These are phyloP conservation scores for Drosophila silvestris DNA, from an alignment of 2,888 invertebrate genomes.

Conservation along the genomic window DNA sequence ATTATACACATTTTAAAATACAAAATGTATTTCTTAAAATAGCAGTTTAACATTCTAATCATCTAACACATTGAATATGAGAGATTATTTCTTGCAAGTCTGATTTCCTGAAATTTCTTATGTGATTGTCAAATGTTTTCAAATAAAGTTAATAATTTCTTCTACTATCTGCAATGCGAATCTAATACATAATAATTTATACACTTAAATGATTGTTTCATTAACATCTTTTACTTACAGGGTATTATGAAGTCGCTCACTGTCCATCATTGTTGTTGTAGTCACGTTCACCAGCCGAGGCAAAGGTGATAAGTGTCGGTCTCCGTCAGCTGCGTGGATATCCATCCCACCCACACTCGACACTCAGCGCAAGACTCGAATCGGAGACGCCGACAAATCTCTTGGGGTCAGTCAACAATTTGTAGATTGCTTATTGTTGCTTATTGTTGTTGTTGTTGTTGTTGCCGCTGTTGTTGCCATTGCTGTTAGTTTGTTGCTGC, in stretches of 20 bases:
- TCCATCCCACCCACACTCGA: conserved; percentile 48
- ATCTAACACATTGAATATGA: neutral
- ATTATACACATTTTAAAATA: neutral
- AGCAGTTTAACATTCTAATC: neutral
- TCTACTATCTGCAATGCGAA: neutral
- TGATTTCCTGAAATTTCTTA: neutral
- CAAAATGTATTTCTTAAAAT: neutral
- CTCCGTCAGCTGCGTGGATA: conserved; percentile 47
- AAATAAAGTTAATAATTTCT: neutral
- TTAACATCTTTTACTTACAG: neutral
- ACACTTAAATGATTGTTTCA: neutral
- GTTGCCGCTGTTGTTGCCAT: conserved; percentile 34
- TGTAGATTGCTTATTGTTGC: conserved; percentile 48
- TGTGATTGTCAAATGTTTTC: accelerated
- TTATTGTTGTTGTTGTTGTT: conserved; percentile 29
- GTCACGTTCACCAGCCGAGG: conserved; percentile 58
- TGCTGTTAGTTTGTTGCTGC: conserved; percentile 34
- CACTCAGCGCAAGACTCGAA: conserved; percentile 13
- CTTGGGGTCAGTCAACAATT: conserved; percentile 69
- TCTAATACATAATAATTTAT: neutral
- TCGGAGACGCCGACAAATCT: conserved; percentile 40
- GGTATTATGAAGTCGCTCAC: conserved; percentile 8
- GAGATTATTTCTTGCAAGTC: neutral
- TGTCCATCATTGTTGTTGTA: conserved; percentile 8
- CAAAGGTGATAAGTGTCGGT: conserved; percentile 68